Evolutionary conservation across 64 coral and sea anemone species (phyloP), one percentile per base, ranked within the genome.

Genomic region (Montipora efflorescens): DNA sequence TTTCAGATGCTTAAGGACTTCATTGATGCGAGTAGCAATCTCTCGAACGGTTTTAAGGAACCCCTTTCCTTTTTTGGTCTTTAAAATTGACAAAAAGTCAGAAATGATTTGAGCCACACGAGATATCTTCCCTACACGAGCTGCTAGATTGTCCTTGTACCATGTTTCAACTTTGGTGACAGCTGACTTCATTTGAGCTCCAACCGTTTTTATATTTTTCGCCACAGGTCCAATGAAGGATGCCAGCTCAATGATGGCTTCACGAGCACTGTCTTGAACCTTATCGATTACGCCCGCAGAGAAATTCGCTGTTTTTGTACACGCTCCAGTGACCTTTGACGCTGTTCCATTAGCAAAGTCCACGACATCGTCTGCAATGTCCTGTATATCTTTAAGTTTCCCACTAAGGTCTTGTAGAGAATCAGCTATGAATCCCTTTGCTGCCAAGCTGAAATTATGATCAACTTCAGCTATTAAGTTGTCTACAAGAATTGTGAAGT

Each of bases 181-280:
- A 84, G 93, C 88, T 43, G 79, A 74, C 43, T 97, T 97, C 22
- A 97, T 88, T 64, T 90, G 92, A n/a, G 80, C 18, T 51, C 76
- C 88, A 91, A 94, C 57, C 23, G 46, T 74, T 25, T 75, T 66
- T 12, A 97, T 78, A 18, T 74, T 94, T 44, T 77, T 36, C 19
- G 92, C 82, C 59, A 97, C 92, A 19, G 95, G 95, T 12, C 95
- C 92, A 76, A 94, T 94, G 46, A 97, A 94, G n/a, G 62, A 87
- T 5, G 88, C 51, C 47, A 97, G 62, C 25, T 91, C 89, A 76
- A 57, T 67, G 5, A 97, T 66, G 67, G 95, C 92, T 64, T 88
- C 70, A 7, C 85, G 62, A 2, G 95, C 87, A 47, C 55, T 89
- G 3, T 91, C 70, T 83, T 97, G 92, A 4, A 97, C 95, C 21